phyloP scores from a whole-genome alignment of 1,140 invertebrate species.

The Drosophila gunungcola region DNA sequence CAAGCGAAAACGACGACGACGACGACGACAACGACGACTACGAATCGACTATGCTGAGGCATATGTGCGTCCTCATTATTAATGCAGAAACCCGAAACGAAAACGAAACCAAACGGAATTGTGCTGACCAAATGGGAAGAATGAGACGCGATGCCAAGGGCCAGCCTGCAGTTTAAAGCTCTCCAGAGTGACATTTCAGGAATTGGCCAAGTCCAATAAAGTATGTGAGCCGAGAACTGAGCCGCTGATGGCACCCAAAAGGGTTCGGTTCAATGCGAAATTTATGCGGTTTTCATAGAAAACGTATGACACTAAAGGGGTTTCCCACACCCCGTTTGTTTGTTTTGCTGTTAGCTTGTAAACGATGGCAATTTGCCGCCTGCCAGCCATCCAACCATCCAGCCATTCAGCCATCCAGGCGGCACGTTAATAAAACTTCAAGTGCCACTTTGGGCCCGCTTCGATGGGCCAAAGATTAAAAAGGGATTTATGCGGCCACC shows the following conservation, averaged over 20 bases:
- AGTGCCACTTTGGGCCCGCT: slow-evolving; percentile 69
- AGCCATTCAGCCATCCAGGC: no score
- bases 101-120: slow-evolving; percentile 37
- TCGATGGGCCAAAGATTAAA: slow-evolving; percentile 78
- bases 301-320: slow-evolving; percentile 73
- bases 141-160: slow-evolving; percentile 1
- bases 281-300: slow-evolving; percentile 82
- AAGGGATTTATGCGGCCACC: slow-evolving; percentile 53
- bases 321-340: background rate
- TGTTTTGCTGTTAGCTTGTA: slow-evolving; percentile 47
- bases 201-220: slow-evolving; percentile 83
- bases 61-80: slow-evolving; percentile 76
- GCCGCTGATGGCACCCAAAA: slow-evolving; percentile 69
- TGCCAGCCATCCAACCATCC: slow-evolving; percentile 5
- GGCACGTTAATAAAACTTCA: slow-evolving; percentile 78
- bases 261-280: slow-evolving; percentile 61
- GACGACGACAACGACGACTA: slow-evolving; percentile 1
- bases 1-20: slow-evolving; percentile 13
- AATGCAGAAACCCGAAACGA: slow-evolving; percentile 63
- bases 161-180: slow-evolving; percentile 65
- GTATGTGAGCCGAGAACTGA: slow-evolving; percentile 44
- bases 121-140: slow-evolving; percentile 34
- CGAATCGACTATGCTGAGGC: slow-evolving; percentile 16
- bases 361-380: slow-evolving; percentile 73
- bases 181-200: slow-evolving; percentile 83